Evolutionary conservation across 2,888 invertebrate species (phyloP).

Genomic region (Tenthredo distinguenda): DNA sequence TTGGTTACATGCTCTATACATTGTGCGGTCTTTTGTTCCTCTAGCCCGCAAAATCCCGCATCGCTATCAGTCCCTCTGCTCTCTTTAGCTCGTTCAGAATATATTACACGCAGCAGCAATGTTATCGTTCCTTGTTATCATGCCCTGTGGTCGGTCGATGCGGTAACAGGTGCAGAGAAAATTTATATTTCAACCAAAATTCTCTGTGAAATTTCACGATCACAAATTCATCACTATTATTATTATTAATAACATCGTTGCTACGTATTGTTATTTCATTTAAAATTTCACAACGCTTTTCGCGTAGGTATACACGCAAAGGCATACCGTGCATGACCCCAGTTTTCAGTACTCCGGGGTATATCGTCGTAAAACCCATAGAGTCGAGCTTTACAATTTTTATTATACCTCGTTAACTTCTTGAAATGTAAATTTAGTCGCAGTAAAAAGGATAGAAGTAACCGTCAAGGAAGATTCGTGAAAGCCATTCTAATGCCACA

Average conservation of each 20-base stretch:
- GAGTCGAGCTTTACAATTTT: slow-evolving; percentile 22
- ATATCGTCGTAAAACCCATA: neutral
- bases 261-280: neutral
- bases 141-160: neutral
- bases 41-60: neutral
- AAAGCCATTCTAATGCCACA: slow-evolving; percentile 12
- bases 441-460: slow-evolving; percentile 24
- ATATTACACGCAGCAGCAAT: slow-evolving; percentile 14
- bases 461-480: slow-evolving; percentile 21
- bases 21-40: neutral
- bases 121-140: slow-evolving; percentile 11
- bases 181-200: neutral
- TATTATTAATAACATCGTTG: neutral
- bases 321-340: neutral
- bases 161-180: neutral
- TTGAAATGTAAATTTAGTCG: slow-evolving; percentile 34
- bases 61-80: slow-evolving; percentile 11
- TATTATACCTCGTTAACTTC: slow-evolving; percentile 32
- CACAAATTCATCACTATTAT: neutral
- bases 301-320: neutral
- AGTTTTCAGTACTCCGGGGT: neutral
- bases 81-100: slow-evolving; percentile 23
- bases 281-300: neutral
- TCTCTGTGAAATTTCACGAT: neutral
- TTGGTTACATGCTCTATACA: neutral